Conservation (phyloP, 2,113 vertebrate genomes). For the Pandion haliaetus region DNA sequence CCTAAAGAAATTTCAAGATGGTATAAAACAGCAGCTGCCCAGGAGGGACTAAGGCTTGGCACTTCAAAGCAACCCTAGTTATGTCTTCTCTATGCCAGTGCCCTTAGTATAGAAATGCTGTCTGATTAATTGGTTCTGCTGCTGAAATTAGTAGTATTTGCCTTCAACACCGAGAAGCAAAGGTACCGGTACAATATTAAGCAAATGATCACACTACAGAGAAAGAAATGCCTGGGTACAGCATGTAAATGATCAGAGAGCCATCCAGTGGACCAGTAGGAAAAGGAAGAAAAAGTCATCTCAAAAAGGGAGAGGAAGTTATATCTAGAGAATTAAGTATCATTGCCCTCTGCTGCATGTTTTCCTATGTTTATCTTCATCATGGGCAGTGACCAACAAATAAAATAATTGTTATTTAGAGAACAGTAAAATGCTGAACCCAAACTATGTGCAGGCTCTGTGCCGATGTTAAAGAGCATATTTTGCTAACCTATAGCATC, state of each 20-base stretch:
- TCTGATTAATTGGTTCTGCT: background rate
- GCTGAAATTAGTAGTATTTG: background rate
- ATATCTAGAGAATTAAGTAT: background rate
- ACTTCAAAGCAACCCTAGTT: background rate
- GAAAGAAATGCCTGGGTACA: background rate
- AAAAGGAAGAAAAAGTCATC: constrained; percentile 1
- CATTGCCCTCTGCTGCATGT: background rate
- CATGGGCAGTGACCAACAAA: background rate
- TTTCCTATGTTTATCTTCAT: background rate
- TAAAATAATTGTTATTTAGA: background rate
- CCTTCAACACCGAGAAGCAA: background rate
- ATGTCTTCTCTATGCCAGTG: background rate
- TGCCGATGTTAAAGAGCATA: background rate
- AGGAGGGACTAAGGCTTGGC: background rate
- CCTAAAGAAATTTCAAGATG: background rate
- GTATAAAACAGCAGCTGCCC: background rate
- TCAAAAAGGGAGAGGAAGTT: background rate
- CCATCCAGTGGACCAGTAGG: constrained; percentile 54
- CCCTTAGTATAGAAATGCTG: background rate
- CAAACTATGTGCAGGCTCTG: no score
- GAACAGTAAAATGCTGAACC: background rate
- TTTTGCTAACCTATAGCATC: background rate
- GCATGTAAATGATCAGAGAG: constrained; percentile 46
- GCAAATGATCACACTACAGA: background rate
- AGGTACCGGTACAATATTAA: background rate